Evolutionary conservation across 2,797 vertebrate species (phyloP).

Genomic region (Rhynchotus rufescens): DNA sequence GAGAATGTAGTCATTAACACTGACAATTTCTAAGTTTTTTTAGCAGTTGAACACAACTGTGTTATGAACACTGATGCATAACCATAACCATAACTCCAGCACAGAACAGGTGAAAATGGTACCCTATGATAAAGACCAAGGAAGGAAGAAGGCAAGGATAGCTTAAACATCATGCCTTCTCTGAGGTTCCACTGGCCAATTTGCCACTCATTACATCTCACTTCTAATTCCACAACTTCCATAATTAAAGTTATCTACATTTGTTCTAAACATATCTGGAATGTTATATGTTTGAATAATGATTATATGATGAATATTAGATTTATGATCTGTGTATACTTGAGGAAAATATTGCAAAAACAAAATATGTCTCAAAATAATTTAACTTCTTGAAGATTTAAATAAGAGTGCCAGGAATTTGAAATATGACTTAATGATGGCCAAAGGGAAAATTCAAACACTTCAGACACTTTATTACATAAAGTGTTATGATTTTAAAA

Average conservation of each 20-base stretch:
- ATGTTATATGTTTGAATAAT: neutral
- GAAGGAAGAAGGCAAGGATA: neutral
- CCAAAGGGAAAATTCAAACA: conserved; percentile 34
- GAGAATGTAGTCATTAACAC: neutral
- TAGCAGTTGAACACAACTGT: neutral
- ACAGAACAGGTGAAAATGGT: neutral
- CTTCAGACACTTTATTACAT: neutral
- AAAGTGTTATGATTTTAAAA: conserved; percentile 13
- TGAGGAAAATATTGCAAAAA: conserved; percentile 25
- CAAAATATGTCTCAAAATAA: neutral
- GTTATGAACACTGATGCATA: neutral
- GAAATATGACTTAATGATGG: conserved; percentile 28
- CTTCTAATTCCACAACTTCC: neutral
- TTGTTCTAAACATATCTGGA: neutral
- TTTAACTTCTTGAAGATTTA: conserved; percentile 26
- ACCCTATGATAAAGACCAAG: neutral
- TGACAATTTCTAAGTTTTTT: neutral
- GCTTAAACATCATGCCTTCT: neutral
- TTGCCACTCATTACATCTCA: neutral
- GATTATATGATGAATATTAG: conserved; percentile 18
- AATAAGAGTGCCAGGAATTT: conserved; percentile 33
- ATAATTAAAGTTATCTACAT: neutral
- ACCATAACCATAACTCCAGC: neutral
- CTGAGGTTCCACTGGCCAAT: neutral
- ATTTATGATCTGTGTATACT: conserved; percentile 32